Evolutionary conservation across 2,113 vertebrate species (phyloP), one percentile per base, ranked within the genome.

Genomic region (Felis catus): DNA sequence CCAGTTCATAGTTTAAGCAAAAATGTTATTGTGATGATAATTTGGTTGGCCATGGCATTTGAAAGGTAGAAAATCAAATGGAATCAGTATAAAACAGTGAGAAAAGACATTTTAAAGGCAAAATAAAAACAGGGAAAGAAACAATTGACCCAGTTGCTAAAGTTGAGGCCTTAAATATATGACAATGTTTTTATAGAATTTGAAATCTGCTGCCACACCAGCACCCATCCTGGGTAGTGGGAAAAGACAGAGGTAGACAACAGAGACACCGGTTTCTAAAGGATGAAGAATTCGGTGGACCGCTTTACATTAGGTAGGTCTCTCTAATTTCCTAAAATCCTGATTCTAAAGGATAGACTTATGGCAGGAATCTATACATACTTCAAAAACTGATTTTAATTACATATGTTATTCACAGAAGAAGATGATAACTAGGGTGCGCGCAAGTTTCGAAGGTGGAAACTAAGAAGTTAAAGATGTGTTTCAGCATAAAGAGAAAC

Each of bases 301-400:
- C 1, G 2, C 36, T 58, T 31, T 33, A 13, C 8, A 33, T 65
- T 58, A 78, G 39, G 45, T 16, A 31, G 51, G 36, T 6, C 48
- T 73, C 58, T 91, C 13, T 21, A 55, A 33, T 63, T 33, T 58
- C 71, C 48, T 48, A n/a, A 88, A 83, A 73, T 51, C 41, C 45
- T 7, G 81, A 92, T 90, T 87, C 27, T 48, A 36, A 84, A 41
- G 85, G 65, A 84, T 29, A 86, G 29, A 63, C 5, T 65, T 19
- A 14, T 5, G 29, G 33, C 29, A 53, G 45, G 66, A 55, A 84
- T 76, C 39, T 81, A 41, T 95, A 94, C 80, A 70, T 73, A 92
- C 41, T 93, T 94, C 23, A 33, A 31, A 95, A 95, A 88, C 81
- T 39, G 90, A 89, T 95, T 94, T 94, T 94, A 84, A 91, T 74